Conservation (phyloP, 2,113 vertebrate genomes). For the Corydoras sp. region DNA sequence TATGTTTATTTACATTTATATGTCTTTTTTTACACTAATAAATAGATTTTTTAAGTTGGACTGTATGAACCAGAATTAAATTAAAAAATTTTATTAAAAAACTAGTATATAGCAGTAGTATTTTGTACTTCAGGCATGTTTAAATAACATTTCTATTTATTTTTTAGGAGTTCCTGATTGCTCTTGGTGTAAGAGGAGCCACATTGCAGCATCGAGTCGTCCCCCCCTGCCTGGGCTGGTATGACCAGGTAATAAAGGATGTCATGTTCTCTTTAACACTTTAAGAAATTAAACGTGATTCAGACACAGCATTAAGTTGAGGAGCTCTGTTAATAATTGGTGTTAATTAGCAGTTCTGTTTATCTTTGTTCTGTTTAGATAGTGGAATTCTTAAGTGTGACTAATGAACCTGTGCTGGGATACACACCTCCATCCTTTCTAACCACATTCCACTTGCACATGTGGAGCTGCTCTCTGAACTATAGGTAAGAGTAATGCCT, state of each 20-base stretch:
- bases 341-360: background rate
- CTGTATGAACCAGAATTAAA: too few relatives aligned
- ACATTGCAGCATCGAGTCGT: slow-evolving; percentile 88
- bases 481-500: slow-evolving; percentile 71
- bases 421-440: slow-evolving; percentile 87
- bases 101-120: too few relatives aligned
- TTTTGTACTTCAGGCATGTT: background rate
- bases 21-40: too few relatives aligned
- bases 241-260: slow-evolving; percentile 80
- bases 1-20: too few relatives aligned
- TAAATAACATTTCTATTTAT: background rate
- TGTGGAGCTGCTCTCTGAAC: slow-evolving; percentile 95
- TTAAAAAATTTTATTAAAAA: too few relatives aligned
- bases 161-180: slow-evolving; percentile 85
- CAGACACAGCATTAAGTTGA: background rate
- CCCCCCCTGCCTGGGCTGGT: slow-evolving; percentile 82
- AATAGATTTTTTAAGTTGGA: too few relatives aligned
- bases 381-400: slow-evolving; percentile 90
- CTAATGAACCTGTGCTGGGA: slow-evolving; percentile 92
- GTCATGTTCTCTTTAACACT: background rate
- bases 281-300: background rate
- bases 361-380: slow-evolving; percentile 70
- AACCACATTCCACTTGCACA: slow-evolving; percentile 88
- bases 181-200: slow-evolving; percentile 84
- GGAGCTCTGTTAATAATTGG: background rate